Base-by-base conservation (phyloP, 2,797 vertebrate genomes). In the Echiichthys vipera region DNA sequence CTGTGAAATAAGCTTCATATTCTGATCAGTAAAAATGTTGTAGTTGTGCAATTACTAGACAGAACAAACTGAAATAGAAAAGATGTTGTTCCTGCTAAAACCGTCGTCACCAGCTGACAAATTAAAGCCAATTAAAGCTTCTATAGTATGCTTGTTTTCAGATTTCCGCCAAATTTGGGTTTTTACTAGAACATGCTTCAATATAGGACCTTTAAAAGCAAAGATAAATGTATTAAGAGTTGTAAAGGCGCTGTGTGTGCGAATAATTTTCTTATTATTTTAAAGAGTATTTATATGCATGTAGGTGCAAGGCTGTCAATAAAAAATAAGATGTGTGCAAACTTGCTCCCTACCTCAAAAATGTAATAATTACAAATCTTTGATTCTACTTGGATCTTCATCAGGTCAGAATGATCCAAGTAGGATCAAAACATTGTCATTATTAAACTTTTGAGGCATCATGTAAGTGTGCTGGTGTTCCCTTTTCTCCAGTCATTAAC, bases 61-160 rank as follows among this genome's bases (percentile, higher is more conserved):
- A 30, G 46, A 56, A 54, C 32, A 46, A 6, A 18, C 8, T 57
- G 2, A 42, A 34, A 29, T 18, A 5, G 22, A 62, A 32, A 72
- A 81, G 49, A 56, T 65, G 55, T 80, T 71, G 59, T 69, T 56
- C 39, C 43, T 34, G 73, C 45, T 69, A 18, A 78, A 85, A 70
- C 27, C 7, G 50, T 57, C 27, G 57, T 39, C 67, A 37, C 42
- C 49, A 45, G 57, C 65, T 22, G 39, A 73, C 65, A 71, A 27
- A 42, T 43, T 62, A 20, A 32, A 65, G 47, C 24, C 43, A 66
- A 83, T 64, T n/a, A 61, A 59, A 56, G 58, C 20, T n/a, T n/a
- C n/a, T n/a, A n/a, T n/a, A n/a, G n/a, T n/a, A n/a, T n/a, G n/a
- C n/a, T n/a, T n/a, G n/a, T n/a, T n/a, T n/a, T n/a, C n/a, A n/a